Evolutionary conservation across 2,888 invertebrate genomes (phyloP), one percentile per base, ranked within the genome.

Genomic region (Zaprionus obscuricornis): DNA sequence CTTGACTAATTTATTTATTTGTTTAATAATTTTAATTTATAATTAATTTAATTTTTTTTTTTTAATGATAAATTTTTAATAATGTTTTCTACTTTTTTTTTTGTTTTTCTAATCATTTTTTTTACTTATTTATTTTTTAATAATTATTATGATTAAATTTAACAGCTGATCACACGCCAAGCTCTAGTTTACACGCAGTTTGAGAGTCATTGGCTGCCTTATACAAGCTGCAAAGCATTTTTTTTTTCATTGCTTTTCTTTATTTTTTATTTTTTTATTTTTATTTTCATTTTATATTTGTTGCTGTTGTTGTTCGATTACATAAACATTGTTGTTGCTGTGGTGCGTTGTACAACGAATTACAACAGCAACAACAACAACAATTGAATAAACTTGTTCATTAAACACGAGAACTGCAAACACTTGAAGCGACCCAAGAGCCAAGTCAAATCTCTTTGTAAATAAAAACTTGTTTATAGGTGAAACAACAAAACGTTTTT

Each of bases 371-470:
- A 29, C 14, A 17, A 18, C 33, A 40, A 10, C 42, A 47, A 26
- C 6, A 36, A 22, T 36, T 47, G 49, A 75, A 75, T 59, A 64
- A 76, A 78, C 81, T 82, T 82, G 77, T 82, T 72, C 79, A 57
- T 63, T 79, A 73, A 79, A 67, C 76, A 73, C 73, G 79, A 79
- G 83, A 79, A 83, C 76, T 79, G 77, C 79, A 75, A 74, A 68
- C 67, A 72, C 49, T 62, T 52, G 45, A 49, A 57, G 39, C 43
- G 46, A 47, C 50, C 42, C 54, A 58, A 33, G 16, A 33, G 5
- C 8, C 8, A 27, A 66, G 40, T 69, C 67, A 70, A 73, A 66
- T 71, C 74, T n/a, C n/a, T 79, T 79, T 83, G 73, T 81, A 84
- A 79, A 84, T 74, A 81, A 83, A n/a, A 79, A 81, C 84, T 74